These are phyloP conservation scores for Prenolepis imparis DNA, from an alignment of 2,888 invertebrate genomes.

Conservation along the genomic window DNA sequence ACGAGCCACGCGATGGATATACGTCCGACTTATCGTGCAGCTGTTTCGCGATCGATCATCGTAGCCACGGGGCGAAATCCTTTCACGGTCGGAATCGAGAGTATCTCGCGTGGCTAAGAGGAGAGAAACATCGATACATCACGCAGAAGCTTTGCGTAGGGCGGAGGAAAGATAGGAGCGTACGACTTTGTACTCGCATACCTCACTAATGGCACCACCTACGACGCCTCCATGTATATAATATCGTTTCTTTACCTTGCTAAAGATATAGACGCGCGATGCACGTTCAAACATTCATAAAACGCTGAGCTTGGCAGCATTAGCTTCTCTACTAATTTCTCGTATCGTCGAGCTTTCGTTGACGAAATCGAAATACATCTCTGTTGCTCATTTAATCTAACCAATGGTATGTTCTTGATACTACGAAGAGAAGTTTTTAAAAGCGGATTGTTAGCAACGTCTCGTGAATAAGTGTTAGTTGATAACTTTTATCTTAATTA, in stretches of 20 bases:
- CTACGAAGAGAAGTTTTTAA: not conserved
- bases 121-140: constrained; percentile 43
- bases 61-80: constrained; percentile 58
- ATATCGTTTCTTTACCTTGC: constrained; percentile 64
- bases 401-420: not conserved
- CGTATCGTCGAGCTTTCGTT: not conserved
- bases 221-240: constrained; percentile 68
- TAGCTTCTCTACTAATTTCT: not conserved
- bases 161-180: constrained; percentile 42
- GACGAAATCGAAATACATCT: constrained; percentile 13
- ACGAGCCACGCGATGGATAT: constrained; percentile 61
- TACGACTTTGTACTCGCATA: constrained; percentile 58
- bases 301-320: not conserved
- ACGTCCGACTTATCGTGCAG: constrained; percentile 66
- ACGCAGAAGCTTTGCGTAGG: constrained; percentile 25
- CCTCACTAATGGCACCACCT: constrained; percentile 69
- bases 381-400: constrained; percentile 1
- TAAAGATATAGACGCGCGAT: not conserved
- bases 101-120: constrained; percentile 6
- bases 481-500: not conserved
- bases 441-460: not conserved
- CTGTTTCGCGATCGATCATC: constrained; percentile 71
- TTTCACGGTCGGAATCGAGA: constrained; percentile 43
- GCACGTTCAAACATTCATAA: not conserved
- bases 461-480: not conserved